Evolutionary conservation across 2,797 vertebrate genomes (phyloP), one percentile per base, ranked within the genome.

Genomic region (Notolabrus celidotus): DNA sequence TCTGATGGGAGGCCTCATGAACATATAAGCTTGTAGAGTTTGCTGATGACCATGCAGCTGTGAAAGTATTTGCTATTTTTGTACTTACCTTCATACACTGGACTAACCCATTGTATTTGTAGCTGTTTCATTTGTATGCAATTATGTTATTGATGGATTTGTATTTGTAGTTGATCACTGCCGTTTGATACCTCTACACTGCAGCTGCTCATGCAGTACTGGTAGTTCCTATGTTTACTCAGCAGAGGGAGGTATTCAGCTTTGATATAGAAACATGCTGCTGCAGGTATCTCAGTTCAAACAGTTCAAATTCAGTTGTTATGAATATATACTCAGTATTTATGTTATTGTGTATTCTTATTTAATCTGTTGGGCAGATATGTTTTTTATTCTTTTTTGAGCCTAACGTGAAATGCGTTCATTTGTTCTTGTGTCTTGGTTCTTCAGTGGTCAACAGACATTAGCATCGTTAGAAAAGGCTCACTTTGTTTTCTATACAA

Each of bases 141-240:
- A 34, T 76, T 77, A 34, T 71, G 51, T 75, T 83, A 36, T 53
- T 77, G 69, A 69, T 76, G 34, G 63, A 42, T 75, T 14, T 67
- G 62, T 74, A 71, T 76, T 81, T 83, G 72, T 84, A 91, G 86
- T 84, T 62, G 58, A 92, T 92, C 92, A 94, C 92, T 94, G 92
- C 92, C 93, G 90, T 91, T 82, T 16, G 50, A 66, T 84, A 77
- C 82, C 74, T 46, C 74, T 31, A 29, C 70, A 10, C 72, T 73
- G 62, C 63, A 52, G 58, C 71, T 57, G 11, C 29, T n/a, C 74
- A 72, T 64, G 58, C 47, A 29, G 66, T 53, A 43, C 70, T 76
- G 58, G 77, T 77, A 83, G 82, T 82, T 86, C 72, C 70, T 70
- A 56, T 50, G 75, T 78, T 79, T 79, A 83, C 62, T 81, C 86